Evolutionary conservation across 2,797 vertebrate species (phyloP).

Genomic region (Hylomyscus alleni): DNA sequence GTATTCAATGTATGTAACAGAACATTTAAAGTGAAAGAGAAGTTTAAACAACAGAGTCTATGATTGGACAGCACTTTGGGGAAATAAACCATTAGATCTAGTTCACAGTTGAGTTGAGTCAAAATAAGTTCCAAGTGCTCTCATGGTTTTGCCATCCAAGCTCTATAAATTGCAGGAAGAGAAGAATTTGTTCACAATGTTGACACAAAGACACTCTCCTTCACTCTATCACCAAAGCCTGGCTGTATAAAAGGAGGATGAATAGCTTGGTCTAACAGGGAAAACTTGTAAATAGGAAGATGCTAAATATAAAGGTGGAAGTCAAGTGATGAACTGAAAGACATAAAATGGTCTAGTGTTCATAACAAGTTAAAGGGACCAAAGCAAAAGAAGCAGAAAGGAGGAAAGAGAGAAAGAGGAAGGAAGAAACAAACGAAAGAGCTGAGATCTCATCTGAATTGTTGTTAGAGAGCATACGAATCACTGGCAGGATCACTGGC

Average conservation of each 20-base stretch:
- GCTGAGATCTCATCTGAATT: neutral
- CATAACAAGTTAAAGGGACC: neutral
- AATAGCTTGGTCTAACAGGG: neutral
- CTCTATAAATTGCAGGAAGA: neutral
- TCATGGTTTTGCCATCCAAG: neutral
- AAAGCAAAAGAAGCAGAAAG: neutral
- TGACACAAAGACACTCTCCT: neutral
- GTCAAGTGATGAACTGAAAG: neutral
- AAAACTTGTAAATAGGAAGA: neutral
- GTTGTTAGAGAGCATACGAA: neutral
- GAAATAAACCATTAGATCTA: neutral
- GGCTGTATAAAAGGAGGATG: neutral
- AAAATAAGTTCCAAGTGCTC: slow-evolving; percentile 13
- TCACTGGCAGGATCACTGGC: neutral
- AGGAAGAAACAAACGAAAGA: rapidly evolving
- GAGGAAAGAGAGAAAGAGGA: too few species aligned
- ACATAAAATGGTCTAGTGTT: neutral
- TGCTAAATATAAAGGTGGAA: neutral
- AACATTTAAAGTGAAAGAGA: neutral
- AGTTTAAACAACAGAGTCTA: neutral
- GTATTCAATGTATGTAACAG: neutral
- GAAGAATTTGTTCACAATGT: neutral
- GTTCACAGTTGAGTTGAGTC: neutral
- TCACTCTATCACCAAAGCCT: neutral
- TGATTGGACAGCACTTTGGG: neutral